Conservation (phyloP, 2,797 vertebrate genomes). For the Lophius americanus region DNA sequence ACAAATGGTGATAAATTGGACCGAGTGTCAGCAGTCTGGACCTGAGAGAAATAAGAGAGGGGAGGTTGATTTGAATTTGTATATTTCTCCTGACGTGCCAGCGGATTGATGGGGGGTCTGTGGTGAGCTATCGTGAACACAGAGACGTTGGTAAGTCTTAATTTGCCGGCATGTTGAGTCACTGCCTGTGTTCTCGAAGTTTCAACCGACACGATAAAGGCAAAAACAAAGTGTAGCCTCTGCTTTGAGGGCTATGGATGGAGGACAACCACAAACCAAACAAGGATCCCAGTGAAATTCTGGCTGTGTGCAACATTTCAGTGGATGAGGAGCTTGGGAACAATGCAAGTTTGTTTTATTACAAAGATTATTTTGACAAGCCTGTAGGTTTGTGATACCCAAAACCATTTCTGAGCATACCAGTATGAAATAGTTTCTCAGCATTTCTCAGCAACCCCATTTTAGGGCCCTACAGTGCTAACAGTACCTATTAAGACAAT, state of each 20-base stretch:
- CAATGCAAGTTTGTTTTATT: slow-evolving; percentile 50
- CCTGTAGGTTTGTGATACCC: slow-evolving; percentile 8
- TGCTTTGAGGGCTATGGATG: slow-evolving; percentile 49
- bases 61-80: slow-evolving; percentile 41
- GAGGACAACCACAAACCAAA: slow-evolving; percentile 47
- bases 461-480: neutral
- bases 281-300: slow-evolving; percentile 30
- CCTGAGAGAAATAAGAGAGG: slow-evolving; percentile 26
- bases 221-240: slow-evolving; percentile 58
- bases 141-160: slow-evolving; percentile 64
- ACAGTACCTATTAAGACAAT: slow-evolving; percentile 3
- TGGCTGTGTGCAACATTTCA: slow-evolving; percentile 27
- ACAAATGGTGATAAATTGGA: slow-evolving; percentile 37
- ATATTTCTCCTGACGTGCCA: slow-evolving; percentile 28
- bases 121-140: slow-evolving; percentile 48
- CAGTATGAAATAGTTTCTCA: slow-evolving; percentile 12
- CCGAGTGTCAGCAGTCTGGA: slow-evolving; percentile 18
- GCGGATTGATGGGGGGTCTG: slow-evolving; percentile 60
- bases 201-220: slow-evolving; percentile 40
- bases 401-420: slow-evolving; percentile 16
- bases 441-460: slow-evolving; percentile 7
- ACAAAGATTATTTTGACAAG: slow-evolving; percentile 11
- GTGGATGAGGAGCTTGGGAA: slow-evolving; percentile 21
- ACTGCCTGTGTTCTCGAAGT: slow-evolving; percentile 39
- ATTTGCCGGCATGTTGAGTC: slow-evolving; percentile 70